Evolutionary conservation across 2,888 invertebrate genomes (phyloP).

Genomic region (Sarcophaga rosellei): DNA sequence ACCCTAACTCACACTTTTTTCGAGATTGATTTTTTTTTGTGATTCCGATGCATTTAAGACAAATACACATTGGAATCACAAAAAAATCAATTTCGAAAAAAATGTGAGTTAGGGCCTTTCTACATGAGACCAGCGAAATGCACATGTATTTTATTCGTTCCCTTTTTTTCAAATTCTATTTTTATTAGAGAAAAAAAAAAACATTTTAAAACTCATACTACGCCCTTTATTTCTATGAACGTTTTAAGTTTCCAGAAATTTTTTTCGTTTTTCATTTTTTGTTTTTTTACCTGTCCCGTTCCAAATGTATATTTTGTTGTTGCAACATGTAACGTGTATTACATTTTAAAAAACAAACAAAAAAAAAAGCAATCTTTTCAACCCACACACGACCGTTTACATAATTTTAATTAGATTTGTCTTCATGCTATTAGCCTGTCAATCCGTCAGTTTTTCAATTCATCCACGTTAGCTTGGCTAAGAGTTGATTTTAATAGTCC

Average conservation of each 20-base stretch:
- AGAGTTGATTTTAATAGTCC: slow-evolving; percentile 15
- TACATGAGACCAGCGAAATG: too few relatives aligned
- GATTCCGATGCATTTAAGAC: too few relatives aligned
- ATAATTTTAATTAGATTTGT: background rate
- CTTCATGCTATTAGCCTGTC: background rate
- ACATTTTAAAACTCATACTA: background rate
- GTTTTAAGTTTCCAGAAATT: background rate
- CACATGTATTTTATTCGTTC: background rate
- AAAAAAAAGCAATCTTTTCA: background rate
- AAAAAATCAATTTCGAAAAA: too few relatives aligned
- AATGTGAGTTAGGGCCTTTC: too few relatives aligned
- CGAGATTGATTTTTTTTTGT: too few relatives aligned
- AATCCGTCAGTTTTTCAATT: background rate
- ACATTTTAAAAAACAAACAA: background rate
- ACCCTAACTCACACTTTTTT: too few relatives aligned
- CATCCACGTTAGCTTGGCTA: background rate
- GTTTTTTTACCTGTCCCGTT: background rate
- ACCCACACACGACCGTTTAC: background rate
- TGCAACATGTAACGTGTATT: slow-evolving; percentile 1
- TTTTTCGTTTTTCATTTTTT: background rate
- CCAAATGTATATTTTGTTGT: slow-evolving; percentile 11
- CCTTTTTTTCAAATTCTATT: too few relatives aligned
- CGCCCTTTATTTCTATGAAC: background rate
- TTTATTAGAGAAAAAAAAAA: background rate
- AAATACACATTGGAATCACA: too few relatives aligned